Evolutionary conservation across 2,113 vertebrate species (phyloP).

Genomic region (Saccopteryx leptura): DNA sequence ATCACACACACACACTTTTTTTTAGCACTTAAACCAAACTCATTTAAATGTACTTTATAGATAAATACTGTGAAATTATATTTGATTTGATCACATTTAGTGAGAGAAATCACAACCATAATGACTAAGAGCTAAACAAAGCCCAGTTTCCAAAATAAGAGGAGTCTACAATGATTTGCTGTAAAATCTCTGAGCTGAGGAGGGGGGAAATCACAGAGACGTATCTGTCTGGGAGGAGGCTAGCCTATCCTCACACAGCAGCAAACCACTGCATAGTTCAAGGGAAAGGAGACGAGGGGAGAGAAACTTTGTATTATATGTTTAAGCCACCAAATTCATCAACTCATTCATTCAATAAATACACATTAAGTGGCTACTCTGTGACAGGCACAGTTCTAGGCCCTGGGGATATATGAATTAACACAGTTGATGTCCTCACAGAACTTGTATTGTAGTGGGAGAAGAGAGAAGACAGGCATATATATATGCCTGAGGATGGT

Average conservation of each 20-base stretch:
- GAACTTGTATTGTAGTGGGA: neutral
- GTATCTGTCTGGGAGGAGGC: neutral
- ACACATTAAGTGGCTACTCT: neutral
- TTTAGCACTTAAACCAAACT: neutral
- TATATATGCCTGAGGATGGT: neutral
- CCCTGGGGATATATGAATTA: neutral
- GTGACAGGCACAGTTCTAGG: neutral
- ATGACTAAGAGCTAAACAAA: constrained; percentile 1
- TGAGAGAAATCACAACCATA: neutral
- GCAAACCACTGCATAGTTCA: neutral
- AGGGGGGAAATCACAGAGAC: neutral
- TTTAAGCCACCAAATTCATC: neutral
- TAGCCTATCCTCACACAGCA: neutral
- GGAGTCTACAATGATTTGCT: neutral
- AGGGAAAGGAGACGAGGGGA: neutral
- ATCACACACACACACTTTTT: too few relatives aligned
- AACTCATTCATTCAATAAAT: neutral
- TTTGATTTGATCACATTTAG: neutral
- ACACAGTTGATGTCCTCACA: neutral
- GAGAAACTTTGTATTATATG: neutral
- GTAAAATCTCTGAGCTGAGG: neutral
- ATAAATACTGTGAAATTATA: constrained; percentile 11
- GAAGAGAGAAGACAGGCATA: neutral
- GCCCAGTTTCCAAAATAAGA: neutral
- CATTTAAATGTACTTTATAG: constrained; percentile 4